Percentiles rank a stretch among this genome's conserved stretches.
phyloP scores from a whole-genome alignment of 53 echinoderm and acorn worm species.

The Actinopyga echinites region DNA sequence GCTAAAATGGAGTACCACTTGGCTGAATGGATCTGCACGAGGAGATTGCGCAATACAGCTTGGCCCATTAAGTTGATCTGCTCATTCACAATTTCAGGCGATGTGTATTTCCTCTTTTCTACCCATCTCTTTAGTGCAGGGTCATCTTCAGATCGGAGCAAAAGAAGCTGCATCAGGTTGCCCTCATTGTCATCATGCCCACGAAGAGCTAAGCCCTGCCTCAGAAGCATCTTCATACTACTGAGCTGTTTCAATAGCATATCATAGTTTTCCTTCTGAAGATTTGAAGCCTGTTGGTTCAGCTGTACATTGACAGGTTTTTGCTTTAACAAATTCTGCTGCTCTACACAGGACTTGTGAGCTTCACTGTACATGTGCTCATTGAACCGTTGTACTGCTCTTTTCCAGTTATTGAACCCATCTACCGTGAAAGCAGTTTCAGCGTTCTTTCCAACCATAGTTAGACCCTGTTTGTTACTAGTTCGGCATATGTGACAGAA shows the following conservation, averaged over 20 bases:
- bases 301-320: not conserved
- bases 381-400: not conserved
- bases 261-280: not conserved
- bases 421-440: constrained; percentile 22
- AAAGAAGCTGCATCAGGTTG: constrained; percentile 32
- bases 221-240: constrained; percentile 9
- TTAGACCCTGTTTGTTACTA: not conserved
- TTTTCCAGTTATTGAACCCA: constrained; percentile 38
- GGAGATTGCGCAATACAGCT: constrained; percentile 24
- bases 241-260: constrained; percentile 31
- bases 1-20: constrained; percentile 32
- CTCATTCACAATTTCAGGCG: constrained; percentile 40
- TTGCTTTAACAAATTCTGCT: not conserved
- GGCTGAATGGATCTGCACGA: constrained; percentile 7
- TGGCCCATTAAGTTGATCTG: constrained; percentile 20
- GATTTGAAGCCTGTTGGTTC: constrained; percentile 1
- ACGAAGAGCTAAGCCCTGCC: constrained; percentile 30
- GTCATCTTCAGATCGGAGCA: not conserved
- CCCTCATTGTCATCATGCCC: constrained; percentile 27
- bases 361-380: constrained; percentile 17
- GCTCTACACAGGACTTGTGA: constrained; percentile 10
- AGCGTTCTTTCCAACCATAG: not conserved
- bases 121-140: not conserved
- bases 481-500: constrained; percentile 13
- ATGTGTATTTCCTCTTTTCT: constrained; percentile 21